Conservation (phyloP, 1,140 invertebrate species). For the Tetragonula clypearis region DNA sequence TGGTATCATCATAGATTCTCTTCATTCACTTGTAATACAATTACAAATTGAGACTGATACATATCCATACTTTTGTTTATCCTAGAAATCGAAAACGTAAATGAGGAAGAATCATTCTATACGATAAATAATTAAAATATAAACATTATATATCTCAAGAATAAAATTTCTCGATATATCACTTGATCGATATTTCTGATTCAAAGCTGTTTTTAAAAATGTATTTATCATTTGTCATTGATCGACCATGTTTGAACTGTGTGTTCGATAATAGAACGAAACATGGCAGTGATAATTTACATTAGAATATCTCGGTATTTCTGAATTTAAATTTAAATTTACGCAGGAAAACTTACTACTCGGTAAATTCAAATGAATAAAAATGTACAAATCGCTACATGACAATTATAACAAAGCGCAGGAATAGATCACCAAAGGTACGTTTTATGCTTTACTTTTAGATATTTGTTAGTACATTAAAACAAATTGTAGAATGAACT, state of each 20-base stretch:
- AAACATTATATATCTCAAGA: conserved; percentile 38
- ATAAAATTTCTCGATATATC: conserved; percentile 48
- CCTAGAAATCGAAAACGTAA: not conserved
- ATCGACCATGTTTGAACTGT: not conserved
- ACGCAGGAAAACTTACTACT: conserved; percentile 7
- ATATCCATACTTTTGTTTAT: not conserved
- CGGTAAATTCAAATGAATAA: conserved; percentile 1
- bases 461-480: not conserved
- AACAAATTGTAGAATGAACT: not conserved
- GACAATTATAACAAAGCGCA: not conserved
- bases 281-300: conserved; percentile 24
- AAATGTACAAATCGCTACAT: not conserved
- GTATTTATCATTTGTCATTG: not conserved
- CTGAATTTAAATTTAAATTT: conserved; percentile 2
- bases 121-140: conserved; percentile 43
- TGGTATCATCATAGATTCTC: conserved; percentile 41
- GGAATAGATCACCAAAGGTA: conserved; percentile 9
- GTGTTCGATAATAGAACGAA: conserved; percentile 1
- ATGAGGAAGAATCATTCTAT: conserved; percentile 31
- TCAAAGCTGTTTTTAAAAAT: conserved; percentile 15
- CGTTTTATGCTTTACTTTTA: no score
- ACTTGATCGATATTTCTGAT: not conserved
- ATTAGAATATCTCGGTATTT: not conserved
- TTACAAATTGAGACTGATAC: not conserved
- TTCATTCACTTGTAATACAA: conserved; percentile 12